A percentile compares a stretch with the other conserved stretches of the same genome.
Evolutionary conservation across 2,888 invertebrate genomes (phyloP).

Genomic region (Eristalis arbustorum): DNA sequence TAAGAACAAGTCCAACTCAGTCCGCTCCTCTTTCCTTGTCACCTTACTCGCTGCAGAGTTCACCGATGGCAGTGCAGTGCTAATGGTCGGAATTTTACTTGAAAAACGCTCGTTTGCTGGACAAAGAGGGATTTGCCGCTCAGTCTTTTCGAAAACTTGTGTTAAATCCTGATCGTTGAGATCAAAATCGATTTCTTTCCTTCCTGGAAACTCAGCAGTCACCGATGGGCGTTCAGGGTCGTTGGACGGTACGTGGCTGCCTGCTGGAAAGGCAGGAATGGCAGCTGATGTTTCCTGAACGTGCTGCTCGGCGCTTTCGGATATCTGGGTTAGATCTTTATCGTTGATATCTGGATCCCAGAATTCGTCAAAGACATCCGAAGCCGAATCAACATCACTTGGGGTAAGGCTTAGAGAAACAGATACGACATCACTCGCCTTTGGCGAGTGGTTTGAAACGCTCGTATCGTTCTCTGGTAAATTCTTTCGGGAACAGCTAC

Average conservation of each 20-base stretch:
- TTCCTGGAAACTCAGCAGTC: background rate
- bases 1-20: background rate
- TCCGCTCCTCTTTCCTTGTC: too few relatives aligned
- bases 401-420: background rate
- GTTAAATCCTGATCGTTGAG: background rate
- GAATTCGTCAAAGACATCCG: constrained; percentile 22
- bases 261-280: background rate
- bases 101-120: too few relatives aligned
- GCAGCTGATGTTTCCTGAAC: background rate
- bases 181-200: background rate
- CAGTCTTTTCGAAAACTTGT: too few relatives aligned
- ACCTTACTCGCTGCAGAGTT: too few relatives aligned
- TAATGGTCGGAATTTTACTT: too few relatives aligned
- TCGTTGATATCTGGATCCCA: constrained; percentile 55
- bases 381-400: background rate
- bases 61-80: too few relatives aligned
- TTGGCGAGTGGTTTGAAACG: background rate
- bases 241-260: background rate
- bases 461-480: too few relatives aligned
- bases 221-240: too few relatives aligned
- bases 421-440: too few relatives aligned
- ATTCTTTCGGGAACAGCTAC: background rate
- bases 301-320: constrained; percentile 26
- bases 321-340: constrained; percentile 31
- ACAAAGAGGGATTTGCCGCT: too few relatives aligned